These are phyloP conservation scores for Girardia tigrina DNA, from an alignment of 2,888 invertebrate genomes.

Conservation along the genomic window DNA sequence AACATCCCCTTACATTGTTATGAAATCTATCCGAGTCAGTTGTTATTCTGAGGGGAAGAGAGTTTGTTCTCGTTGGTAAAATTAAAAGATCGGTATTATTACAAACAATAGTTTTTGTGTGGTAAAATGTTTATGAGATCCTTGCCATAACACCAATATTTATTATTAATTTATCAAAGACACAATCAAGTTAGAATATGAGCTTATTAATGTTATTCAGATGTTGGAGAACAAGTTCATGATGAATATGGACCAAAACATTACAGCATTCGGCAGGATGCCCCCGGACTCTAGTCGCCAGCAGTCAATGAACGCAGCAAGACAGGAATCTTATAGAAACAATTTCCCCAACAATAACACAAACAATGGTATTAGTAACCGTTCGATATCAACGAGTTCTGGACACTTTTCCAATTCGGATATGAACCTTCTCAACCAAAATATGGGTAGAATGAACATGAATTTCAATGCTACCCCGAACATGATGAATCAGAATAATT, in stretches of 20 bases:
- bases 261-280: neutral
- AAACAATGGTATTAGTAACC: neutral
- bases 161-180: no score
- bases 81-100: no score
- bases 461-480: neutral
- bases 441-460: neutral
- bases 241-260: neutral
- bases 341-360: neutral
- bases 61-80: no score
- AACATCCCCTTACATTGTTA: no score
- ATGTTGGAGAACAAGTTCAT: neutral
- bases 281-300: neutral
- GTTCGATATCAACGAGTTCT: neutral
- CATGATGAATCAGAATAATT: conserved; percentile 11
- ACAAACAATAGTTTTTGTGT: no score
- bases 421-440: conserved; percentile 1
- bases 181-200: no score
- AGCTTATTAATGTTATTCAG: no score
- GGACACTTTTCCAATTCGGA: neutral
- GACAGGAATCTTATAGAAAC: neutral
- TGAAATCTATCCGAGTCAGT: no score
- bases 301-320: neutral
- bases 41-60: no score
- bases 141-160: no score
- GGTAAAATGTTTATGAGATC: no score